Base-by-base conservation (phyloP, 2,113 vertebrate genomes). In the Coptodon rendalli region DNA sequence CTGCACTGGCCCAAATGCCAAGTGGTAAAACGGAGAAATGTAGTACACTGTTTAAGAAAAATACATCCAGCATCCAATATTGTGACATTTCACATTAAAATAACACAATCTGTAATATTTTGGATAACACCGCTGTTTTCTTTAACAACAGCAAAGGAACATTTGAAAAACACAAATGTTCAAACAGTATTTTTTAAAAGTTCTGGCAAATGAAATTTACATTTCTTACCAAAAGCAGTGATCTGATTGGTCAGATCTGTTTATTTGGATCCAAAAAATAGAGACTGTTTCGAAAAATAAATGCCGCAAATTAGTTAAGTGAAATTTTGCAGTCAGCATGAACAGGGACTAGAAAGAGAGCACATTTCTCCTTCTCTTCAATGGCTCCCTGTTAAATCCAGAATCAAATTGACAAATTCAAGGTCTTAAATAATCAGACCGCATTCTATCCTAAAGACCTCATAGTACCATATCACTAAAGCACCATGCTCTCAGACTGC, bases 21-120 rank as follows among this genome's bases (percentile, higher is more conserved):
- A 73, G 38, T 27, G 0, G 0, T 45, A 27, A 73, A 45, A 48
- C 3, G 27, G 14, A 73, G 22, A 16, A 27, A 73, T 27, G 8
- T 73, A 73, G 5, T 10, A 16, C 0, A 1, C 1, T 27, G 40
- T 73, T 27, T 71, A 71, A 43, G 13, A 71, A 73, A 73, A 45
- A 73, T 10, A 16, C 8, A 73, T 17, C 40, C 5, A 73, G 14
- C 3, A 2, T 27, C 22, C 22, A 73, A 24, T 27, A 73, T 45
- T 16, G 40, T 27, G n/a, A 73, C 40, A 24, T 27, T 43, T 73
- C 22, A 27, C 68, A 27, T 73, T 73, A 45, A 43, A 45, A 73
- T 38, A 45, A 73, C 68, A 45, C 14, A 45, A 38, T n/a, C 61
- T 38, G 17, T 12, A 38, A 36, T 38, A 38, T n/a, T 66, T 66